Base-by-base conservation (phyloP, 2,888 invertebrate genomes). In the Autographa gamma region DNA sequence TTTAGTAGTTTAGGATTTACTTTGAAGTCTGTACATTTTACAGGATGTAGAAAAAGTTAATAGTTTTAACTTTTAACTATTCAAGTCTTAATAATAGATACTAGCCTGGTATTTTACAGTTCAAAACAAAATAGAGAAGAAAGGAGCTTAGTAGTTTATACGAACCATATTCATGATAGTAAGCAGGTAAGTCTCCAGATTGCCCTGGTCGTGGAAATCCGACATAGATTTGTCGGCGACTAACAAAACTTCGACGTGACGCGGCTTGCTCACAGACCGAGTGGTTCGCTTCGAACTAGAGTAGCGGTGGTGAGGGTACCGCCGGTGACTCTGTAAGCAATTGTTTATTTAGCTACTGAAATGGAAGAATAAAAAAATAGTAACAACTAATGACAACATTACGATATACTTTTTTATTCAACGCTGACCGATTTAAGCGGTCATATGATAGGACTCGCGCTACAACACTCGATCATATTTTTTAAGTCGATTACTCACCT, bases 91-190 rank as follows among this genome's bases (percentile, higher is more conserved):
- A 43, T 16, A 43, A 14, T 14, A 43, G 14, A 14, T 54, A 9
- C 9, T 9, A 54, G 9, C 2, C 0, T 16, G 54, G 7, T 19
- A 9, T 19, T 19, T 54, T 18, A 2, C n/a, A 0, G 18, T 16
- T 52, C 3, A 52, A 52, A 5, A 7, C n/a, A 52, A 18, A 11
- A 41, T 13, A 14, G 3, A 43, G 6, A 16, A 4, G 16, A 48
- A n/a, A 64, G 38, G 63, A 0, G 14, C 16, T 19, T 58, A 59
- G 58, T 67, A 43, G 0, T 41, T 38, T 11, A 67, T 31, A 80
- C 93, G 91, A 92, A 96, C 98, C 98, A 98, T 98, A 91, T 98
- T 99, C 98, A 98, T 98, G 80, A 99, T 97, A 65, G 98, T 98
- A 66, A 99, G 96, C 38, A 99, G 96, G 92, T 99, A 98, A 9